Conservation (phyloP, 2,113 vertebrate genomes). For the Oreotragus oreotragus region DNA sequence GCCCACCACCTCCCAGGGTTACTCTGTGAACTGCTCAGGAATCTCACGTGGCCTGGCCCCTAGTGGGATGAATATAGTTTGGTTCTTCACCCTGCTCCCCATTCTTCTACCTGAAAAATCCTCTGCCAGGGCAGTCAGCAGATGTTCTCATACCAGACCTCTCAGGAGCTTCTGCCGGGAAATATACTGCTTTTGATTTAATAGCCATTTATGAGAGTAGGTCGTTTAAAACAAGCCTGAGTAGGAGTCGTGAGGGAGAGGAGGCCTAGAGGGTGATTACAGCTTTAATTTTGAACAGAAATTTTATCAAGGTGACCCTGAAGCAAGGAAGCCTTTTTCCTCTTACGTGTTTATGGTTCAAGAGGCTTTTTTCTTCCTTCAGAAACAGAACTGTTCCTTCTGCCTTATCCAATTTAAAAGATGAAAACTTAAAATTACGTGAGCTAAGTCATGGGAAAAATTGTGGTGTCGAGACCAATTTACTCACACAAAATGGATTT, state of each 20-base stretch:
- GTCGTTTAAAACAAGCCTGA: constrained; percentile 11
- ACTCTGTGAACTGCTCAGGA: neutral
- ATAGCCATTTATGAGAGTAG: constrained; percentile 23
- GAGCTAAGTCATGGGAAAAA: constrained; percentile 66
- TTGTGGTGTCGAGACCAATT: constrained; percentile 66
- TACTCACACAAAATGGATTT: constrained; percentile 60
- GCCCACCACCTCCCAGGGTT: neutral
- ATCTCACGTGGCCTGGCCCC: neutral
- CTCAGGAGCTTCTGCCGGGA: constrained; percentile 1
- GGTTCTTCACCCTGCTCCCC: neutral
- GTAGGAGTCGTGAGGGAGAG: neutral
- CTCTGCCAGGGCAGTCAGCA: neutral
- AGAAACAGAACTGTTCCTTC: constrained; percentile 40
- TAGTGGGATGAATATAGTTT: neutral
- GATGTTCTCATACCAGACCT: neutral
- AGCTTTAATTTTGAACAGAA: constrained; percentile 19
- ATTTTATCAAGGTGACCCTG: constrained; percentile 47
- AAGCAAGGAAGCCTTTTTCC: neutral
- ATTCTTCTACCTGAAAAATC: neutral
- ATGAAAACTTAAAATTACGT: constrained; percentile 67
- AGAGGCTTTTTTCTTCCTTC: constrained; percentile 41
- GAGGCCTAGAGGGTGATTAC: neutral
- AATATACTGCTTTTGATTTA: neutral
- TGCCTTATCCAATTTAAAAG: constrained; percentile 65
- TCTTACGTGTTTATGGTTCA: neutral